Conservation (phyloP, 2,113 vertebrate species). For the Elachura formosa region DNA sequence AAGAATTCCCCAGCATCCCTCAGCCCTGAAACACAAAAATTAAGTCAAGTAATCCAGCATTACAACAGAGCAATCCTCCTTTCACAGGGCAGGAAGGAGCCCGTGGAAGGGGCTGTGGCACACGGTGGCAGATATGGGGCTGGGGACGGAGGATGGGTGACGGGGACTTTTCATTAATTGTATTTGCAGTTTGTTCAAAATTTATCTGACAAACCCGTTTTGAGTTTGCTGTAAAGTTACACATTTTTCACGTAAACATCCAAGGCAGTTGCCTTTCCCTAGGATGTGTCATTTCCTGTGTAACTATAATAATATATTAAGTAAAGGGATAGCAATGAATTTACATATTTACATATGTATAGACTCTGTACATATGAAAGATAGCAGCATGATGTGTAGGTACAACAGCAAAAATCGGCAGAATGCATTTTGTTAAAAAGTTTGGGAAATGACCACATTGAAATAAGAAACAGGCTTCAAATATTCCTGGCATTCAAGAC, state of each 20-base stretch:
- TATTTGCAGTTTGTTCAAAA: not conserved
- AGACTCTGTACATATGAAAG: not conserved
- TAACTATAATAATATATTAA: not conserved
- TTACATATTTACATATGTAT: not conserved
- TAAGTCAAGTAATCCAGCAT: not conserved
- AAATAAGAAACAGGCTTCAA: constrained; percentile 1
- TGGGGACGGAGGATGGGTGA: not conserved
- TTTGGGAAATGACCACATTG: not conserved
- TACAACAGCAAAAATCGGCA: not conserved
- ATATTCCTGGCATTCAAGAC: not conserved
- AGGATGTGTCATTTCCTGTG: constrained; percentile 51
- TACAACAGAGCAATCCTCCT: not conserved
- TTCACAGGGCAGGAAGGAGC: not conserved
- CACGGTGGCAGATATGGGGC: not conserved
- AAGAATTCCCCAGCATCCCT: not conserved
- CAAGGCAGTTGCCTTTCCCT: constrained; percentile 26
- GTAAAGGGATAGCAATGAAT: constrained; percentile 5
- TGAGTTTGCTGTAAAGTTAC: not conserved
- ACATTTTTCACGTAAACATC: constrained; percentile 17
- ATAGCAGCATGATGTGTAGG: not conserved
- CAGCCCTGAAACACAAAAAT: not conserved
- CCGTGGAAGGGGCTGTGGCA: not conserved
- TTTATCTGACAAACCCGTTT: not conserved
- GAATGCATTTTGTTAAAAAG: not conserved
- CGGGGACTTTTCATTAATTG: not conserved